Base-by-base conservation (phyloP, 2,113 vertebrate genomes). In the Tringa solitaria region DNA sequence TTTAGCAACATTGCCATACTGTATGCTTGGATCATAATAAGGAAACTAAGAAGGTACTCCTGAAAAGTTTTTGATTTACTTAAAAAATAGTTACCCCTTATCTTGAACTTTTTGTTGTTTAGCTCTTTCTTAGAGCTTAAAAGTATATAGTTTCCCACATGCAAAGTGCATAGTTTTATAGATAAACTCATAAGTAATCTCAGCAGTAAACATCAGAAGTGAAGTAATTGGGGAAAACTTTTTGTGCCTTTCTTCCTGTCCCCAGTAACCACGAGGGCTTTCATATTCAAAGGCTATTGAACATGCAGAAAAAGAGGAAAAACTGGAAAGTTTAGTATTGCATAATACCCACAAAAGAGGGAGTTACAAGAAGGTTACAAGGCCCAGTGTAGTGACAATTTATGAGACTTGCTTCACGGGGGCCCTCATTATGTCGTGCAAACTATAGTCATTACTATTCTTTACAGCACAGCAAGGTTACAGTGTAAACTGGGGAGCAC, bases 1-100 rank as follows among this genome's bases (percentile, higher is more conserved):
- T 96, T 98, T 97, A 98, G 96, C 97, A 97, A 96, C 96, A 97
- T 96, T 98, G 97, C 92, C 88, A 93, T 93, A 97, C 79, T 97
- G 83, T 96, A 87, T n/a, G 28, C 21, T 70, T 67, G 41, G 24
- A 46, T 43, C 6, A 15, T 97, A 93, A 97, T 93, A 97, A 97
- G 97, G 96, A 98, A 98, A 95, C 45, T 87, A 70, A 88, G 73
- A 83, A 84, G 57, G 22, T 76, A 70, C 32, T 84, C 67, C 51
- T 93, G 57, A 70, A 87, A 75, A 69, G 5, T 9, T 26, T 88
- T 75, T 76, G 17, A 41, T 81, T 95, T 32, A 41, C 16, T 72
- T 79, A 17, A 63, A 22, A 89, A 67, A 53, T 9, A 41, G 22
- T n/a, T 37, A 18, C 9, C 2, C 4, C 18, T 92, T 92, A 82